Evolutionary conservation across 1,140 invertebrate species (phyloP).

Genomic region (Eciton burchellii): DNA sequence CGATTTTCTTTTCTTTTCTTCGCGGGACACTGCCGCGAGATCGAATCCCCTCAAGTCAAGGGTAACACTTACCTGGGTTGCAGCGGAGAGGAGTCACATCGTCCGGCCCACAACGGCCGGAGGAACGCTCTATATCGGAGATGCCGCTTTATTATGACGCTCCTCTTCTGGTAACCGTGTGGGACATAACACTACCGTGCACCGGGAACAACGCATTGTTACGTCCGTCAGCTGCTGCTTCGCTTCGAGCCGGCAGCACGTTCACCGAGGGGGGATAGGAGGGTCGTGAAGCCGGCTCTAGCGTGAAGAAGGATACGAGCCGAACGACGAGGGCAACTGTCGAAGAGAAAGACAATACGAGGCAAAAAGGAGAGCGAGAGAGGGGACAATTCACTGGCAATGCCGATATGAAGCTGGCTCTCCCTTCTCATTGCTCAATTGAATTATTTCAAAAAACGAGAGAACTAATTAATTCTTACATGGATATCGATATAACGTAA

Average conservation of each 20-base stretch:
- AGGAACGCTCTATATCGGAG: constrained; percentile 26
- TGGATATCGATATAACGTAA: background rate
- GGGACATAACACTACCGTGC: constrained; percentile 62
- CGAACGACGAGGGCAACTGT: constrained; percentile 19
- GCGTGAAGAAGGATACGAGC: constrained; percentile 36
- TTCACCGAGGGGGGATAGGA: constrained; percentile 16
- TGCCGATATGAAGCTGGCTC: constrained; percentile 21
- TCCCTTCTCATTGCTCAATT: background rate
- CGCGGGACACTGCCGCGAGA: background rate
- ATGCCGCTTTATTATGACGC: constrained; percentile 26
- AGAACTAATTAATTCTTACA: constrained; percentile 12
- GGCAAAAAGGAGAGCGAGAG: constrained; percentile 8
- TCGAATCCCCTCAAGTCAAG: background rate
- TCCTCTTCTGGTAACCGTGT: constrained; percentile 28
- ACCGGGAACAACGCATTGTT: constrained; percentile 69
- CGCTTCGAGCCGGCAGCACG: constrained; percentile 61
- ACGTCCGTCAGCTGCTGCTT: constrained; percentile 75
- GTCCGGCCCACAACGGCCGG: constrained; percentile 8
- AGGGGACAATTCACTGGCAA: constrained; percentile 15
- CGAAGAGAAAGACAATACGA: constrained; percentile 10
- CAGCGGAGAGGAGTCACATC: constrained; percentile 12
- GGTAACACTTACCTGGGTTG: constrained; percentile 21
- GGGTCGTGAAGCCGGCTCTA: constrained; percentile 33
- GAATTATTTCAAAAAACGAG: constrained; percentile 1
- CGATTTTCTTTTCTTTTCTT: background rate